These are phyloP conservation scores for Diplogasteroides magnus DNA, from an alignment of 1,140 invertebrate genomes.

Conservation along the genomic window DNA sequence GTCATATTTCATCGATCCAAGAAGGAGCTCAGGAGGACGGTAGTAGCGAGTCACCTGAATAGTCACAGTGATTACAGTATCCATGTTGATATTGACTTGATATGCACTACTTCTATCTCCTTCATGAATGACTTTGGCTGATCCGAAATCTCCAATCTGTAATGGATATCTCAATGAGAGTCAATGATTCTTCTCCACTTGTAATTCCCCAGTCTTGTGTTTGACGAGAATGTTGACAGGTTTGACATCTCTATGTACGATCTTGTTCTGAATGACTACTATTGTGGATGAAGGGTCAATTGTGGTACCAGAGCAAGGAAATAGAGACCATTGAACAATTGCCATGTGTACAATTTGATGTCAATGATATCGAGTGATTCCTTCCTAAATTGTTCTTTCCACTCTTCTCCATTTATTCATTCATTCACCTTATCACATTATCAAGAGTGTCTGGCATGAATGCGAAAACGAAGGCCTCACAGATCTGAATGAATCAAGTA, in stretches of 20 bases:
- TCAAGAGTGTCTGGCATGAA: slow-evolving; percentile 39
- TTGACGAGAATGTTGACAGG: slow-evolving; percentile 11
- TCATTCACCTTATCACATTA: too few relatives aligned
- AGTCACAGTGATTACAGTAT: slow-evolving; percentile 12
- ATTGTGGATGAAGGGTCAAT: background rate
- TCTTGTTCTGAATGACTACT: slow-evolving; percentile 10
- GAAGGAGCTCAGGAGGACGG: slow-evolving; percentile 42
- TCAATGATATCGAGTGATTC: slow-evolving; percentile 27
- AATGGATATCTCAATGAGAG: slow-evolving; percentile 32
- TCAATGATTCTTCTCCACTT: slow-evolving; percentile 35
- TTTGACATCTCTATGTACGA: slow-evolving; percentile 38
- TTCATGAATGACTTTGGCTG: slow-evolving; percentile 35
- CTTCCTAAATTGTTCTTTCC: too few relatives aligned
- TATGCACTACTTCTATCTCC: background rate
- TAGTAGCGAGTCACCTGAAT: slow-evolving; percentile 47
- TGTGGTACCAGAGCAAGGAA: slow-evolving; percentile 22
- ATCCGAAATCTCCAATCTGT: slow-evolving; percentile 49
- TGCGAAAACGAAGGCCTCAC: slow-evolving; percentile 42
- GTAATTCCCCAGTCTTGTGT: background rate
- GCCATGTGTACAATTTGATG: slow-evolving; percentile 46
- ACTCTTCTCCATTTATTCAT: too few relatives aligned
- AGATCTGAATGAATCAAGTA: slow-evolving; percentile 31
- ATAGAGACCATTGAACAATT: slow-evolving; percentile 42
- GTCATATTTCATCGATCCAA: too few relatives aligned
- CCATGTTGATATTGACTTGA: background rate